Percentiles rank a stretch among this genome's conserved stretches.
These are phyloP conservation scores for Neelides sp. DNA, from an alignment of 1,140 invertebrate genomes.

Conservation along the genomic window DNA sequence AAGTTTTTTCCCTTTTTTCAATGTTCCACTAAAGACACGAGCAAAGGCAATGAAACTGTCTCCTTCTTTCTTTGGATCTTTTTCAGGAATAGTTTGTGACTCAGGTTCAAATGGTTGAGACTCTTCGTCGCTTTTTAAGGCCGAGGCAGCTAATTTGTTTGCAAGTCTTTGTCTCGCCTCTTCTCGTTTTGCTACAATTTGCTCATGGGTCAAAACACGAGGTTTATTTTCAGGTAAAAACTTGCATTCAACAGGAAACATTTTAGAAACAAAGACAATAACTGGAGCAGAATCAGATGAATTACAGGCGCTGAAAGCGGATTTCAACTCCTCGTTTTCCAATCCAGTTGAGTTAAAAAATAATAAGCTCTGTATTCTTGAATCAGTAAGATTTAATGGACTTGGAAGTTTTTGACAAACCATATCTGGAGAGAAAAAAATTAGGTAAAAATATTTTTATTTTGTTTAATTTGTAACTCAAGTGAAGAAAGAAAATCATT, in stretches of 20 bases:
- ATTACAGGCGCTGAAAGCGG: constrained; percentile 60
- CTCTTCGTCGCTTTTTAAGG: neutral
- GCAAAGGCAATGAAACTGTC: constrained; percentile 77
- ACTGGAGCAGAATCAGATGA: constrained; percentile 52
- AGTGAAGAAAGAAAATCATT: neutral
- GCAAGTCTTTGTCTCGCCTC: constrained; percentile 50
- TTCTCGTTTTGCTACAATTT: constrained; percentile 57
- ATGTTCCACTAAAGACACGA: constrained; percentile 76
- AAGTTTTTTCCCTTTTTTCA: constrained; percentile 59
- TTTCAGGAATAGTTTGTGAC: constrained; percentile 13
- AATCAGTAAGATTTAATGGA: constrained; percentile 59
- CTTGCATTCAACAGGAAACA: constrained; percentile 62
- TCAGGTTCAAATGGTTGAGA: neutral
- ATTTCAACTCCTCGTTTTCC: constrained; percentile 59
- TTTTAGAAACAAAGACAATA: constrained; percentile 90
- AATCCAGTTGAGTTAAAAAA: constrained; percentile 54
- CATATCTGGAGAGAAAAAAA: constrained; percentile 48
- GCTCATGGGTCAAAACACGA: constrained; percentile 58
- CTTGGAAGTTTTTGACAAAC: constrained; percentile 67
- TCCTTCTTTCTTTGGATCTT: neutral
- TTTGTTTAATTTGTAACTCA: constrained; percentile 3
- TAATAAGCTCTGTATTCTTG: constrained; percentile 64
- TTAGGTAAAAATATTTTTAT: constrained; percentile 9
- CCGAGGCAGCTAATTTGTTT: constrained; percentile 35
- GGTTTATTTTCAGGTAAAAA: constrained; percentile 56